Evolutionary conservation across 2,797 vertebrate genomes (phyloP).

Genomic region (Poecilia picta): DNA sequence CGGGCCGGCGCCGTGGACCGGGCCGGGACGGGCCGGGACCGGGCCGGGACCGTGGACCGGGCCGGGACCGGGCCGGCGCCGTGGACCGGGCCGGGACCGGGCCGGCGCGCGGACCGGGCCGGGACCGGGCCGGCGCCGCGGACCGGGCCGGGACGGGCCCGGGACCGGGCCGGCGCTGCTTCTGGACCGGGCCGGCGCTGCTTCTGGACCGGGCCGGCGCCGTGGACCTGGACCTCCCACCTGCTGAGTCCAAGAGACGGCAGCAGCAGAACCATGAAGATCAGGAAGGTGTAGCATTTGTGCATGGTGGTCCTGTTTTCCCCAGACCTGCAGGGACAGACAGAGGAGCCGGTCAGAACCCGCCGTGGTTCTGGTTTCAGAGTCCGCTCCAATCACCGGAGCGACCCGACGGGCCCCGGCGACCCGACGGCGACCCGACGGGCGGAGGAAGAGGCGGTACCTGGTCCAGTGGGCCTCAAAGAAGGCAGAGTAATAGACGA

Average conservation of each 20-base stretch:
- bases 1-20: too few species aligned
- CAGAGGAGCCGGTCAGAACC: background rate
- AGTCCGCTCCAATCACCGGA: background rate
- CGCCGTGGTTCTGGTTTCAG: background rate
- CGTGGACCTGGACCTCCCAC: conserved; percentile 64
- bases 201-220: too few species aligned
- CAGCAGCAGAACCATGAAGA: conserved; percentile 97
- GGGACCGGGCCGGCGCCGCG: too few species aligned
- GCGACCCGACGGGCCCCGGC: background rate
- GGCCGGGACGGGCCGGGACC: too few species aligned
- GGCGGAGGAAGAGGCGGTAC: conserved; percentile 62
- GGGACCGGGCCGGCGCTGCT: too few species aligned
- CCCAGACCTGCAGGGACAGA: conserved; percentile 83
- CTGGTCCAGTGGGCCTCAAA: conserved; percentile 96
- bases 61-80: too few species aligned
- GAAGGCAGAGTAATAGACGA: conserved; percentile 96
- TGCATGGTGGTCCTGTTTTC: conserved; percentile 98
- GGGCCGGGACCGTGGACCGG: too few species aligned
- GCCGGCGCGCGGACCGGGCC: too few species aligned
- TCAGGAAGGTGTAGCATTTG: conserved; percentile 97
- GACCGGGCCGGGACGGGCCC: too few species aligned
- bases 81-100: too few species aligned
- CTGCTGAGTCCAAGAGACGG: conserved; percentile 96
- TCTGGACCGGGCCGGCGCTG: too few species aligned
- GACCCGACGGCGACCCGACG: background rate